phyloP scores from a whole-genome alignment of 2,113 vertebrate species.

The Cephalopholis sonnerati region DNA sequence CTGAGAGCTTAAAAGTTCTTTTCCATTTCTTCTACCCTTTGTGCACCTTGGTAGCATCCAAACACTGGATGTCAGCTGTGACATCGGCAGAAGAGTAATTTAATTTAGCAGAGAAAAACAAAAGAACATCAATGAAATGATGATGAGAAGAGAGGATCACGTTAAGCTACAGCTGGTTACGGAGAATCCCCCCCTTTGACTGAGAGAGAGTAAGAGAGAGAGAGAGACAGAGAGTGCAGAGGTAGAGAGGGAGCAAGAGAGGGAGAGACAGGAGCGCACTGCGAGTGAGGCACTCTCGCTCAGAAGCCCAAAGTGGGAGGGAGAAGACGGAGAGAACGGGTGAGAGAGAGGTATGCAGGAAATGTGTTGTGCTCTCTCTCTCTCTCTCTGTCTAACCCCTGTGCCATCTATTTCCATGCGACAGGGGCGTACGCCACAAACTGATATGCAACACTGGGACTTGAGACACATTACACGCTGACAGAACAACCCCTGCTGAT shows the following conservation, averaged over 20 bases:
- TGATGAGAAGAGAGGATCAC: conserved; percentile 51
- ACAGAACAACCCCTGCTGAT: conserved; percentile 17
- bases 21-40: conserved; percentile 9
- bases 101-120: conserved; percentile 25
- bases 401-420: conserved; percentile 72
- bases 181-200: conserved; percentile 62
- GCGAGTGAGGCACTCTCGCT: conserved; percentile 50
- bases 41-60: conserved; percentile 47
- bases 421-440: conserved; percentile 27
- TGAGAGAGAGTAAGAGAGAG: conserved; percentile 44
- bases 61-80: conserved; percentile 27
- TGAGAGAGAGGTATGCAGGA: conserved; percentile 73
- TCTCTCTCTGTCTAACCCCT: conserved; percentile 35
- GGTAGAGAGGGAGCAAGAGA: conserved; percentile 41
- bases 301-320: conserved; percentile 54
- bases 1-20: conserved; percentile 54
- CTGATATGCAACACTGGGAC: conserved; percentile 29
- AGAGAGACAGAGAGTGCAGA: conserved; percentile 38
- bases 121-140: conserved; percentile 42
- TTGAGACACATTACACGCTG: conserved; percentile 29
- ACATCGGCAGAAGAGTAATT: conserved; percentile 23
- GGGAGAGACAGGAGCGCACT: conserved; percentile 8
- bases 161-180: conserved; percentile 72
- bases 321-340: conserved; percentile 39
- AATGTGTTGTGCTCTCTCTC: conserved; percentile 60